Base-by-base conservation (phyloP, 2,113 vertebrate genomes). In the Peromyscus californicus region DNA sequence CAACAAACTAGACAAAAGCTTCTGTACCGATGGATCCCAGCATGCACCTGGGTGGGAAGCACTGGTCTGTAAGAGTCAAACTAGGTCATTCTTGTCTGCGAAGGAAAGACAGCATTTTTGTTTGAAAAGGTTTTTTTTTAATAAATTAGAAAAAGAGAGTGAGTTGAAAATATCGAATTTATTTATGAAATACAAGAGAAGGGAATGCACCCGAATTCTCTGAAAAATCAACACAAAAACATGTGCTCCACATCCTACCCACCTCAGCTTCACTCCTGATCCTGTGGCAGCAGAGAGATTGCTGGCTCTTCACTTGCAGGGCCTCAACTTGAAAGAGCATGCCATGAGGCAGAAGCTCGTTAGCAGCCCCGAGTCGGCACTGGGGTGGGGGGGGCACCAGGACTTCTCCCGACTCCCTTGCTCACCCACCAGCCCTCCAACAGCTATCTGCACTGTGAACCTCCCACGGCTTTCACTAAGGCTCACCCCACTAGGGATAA, bases 111-210 rank as follows among this genome's bases (percentile, higher is more conserved):
- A 36, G 61, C 65, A 91, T 48, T 86, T 89, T 88, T 84, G 74
- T 48, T 45, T 93, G 80, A 93, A 97, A 92, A 76, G 65, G 65
- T 59, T 59, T 22, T 72, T 19, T 72, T 80, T 93, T 86, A 90
- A 54, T 67, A 17, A 95, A 97, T 93, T 93, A 39, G 24, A 80
- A 96, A 90, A 79, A 84, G 39, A 90, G 84, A 94, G 33, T n/a
- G 93, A 95, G 69, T 94, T 93, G 76, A 61, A 95, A 96, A 79
- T 69, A 93, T 39, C 67, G 74, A 83, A 95, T 98, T 98, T 98
- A 97, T 97, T 98, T 96, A 78, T 74, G 90, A 90, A 97, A 82
- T 61, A 96, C 22, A 93, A 94, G 76, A 83, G 90, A n/a, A 89
- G 84, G 70, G 69, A n/a, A n/a, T 22, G 26, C 36, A 74, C 54